Percentiles rank a stretch among this genome's conserved stretches.
Conservation (phyloP, 2,113 vertebrate genomes). For the Psettodes erumei region DNA sequence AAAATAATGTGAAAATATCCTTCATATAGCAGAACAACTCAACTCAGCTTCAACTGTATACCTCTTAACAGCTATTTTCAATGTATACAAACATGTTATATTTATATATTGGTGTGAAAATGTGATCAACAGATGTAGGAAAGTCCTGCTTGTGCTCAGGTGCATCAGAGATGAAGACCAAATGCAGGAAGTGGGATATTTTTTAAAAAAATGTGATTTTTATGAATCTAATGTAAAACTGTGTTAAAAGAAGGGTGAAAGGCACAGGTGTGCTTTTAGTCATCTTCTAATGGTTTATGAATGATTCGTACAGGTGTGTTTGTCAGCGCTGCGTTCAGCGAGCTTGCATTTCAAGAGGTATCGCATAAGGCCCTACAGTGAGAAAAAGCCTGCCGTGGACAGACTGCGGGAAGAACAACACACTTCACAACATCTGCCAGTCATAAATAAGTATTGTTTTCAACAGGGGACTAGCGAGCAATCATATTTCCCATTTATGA, state of each 20-base stretch:
- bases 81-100: constrained; percentile 3
- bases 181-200: background rate
- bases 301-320: constrained; percentile 52
- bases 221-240: constrained; percentile 43
- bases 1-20: no score
- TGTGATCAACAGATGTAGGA: background rate
- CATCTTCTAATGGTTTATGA: constrained; percentile 54
- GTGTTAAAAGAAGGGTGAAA: constrained; percentile 1
- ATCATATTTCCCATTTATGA: constrained; percentile 21
- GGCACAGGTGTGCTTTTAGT: constrained; percentile 29
- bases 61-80: background rate
- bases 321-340: constrained; percentile 27
- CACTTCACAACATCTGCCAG: constrained; percentile 3
- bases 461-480: constrained; percentile 1
- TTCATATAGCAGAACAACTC: no score
- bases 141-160: background rate
- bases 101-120: constrained; percentile 27
- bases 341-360: constrained; percentile 51
- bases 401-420: background rate
- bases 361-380: constrained; percentile 3
- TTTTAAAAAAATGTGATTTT: no score
- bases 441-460: constrained; percentile 20
- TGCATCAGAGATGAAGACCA: constrained; percentile 4
- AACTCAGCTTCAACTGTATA: no score
- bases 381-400: constrained; percentile 2